Conservation (phyloP, 2,113 vertebrate genomes). For the Crotalus viridis region DNA sequence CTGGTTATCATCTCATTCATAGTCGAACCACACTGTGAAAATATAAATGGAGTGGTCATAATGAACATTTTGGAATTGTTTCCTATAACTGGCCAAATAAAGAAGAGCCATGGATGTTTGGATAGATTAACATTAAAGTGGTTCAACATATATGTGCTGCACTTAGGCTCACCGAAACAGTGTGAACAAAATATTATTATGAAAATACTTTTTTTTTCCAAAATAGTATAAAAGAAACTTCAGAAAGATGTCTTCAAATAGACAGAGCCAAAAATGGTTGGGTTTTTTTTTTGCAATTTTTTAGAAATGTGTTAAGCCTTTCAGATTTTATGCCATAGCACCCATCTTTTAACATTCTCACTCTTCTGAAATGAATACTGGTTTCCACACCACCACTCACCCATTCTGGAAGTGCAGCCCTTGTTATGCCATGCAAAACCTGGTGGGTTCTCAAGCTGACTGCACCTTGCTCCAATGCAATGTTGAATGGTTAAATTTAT, state of each 20-base stretch:
- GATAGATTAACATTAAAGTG: constrained; percentile 8
- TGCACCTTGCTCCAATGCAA: neutral
- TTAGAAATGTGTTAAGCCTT: neutral
- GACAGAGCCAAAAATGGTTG: neutral
- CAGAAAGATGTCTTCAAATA: neutral
- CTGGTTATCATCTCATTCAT: constrained; percentile 13
- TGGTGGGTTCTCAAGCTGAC: neutral
- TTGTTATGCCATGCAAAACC: neutral
- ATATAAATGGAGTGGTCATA: constrained; percentile 10
- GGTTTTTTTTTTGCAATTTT: neutral
- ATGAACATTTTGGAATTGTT: constrained; percentile 26
- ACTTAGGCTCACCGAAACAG: neutral
- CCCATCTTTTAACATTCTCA: neutral
- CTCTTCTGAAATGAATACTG: neutral
- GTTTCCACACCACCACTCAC: neutral
- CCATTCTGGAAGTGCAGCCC: neutral
- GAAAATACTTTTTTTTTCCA: constrained; percentile 44
- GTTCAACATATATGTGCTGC: neutral
- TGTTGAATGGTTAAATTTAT: neutral
- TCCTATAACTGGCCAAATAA: neutral
- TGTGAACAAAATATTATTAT: constrained; percentile 45
- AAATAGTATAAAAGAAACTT: constrained; percentile 32
- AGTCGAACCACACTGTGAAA: constrained; percentile 10
- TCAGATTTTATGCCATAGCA: neutral
- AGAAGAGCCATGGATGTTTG: neutral